A percentile compares a stretch with the other conserved stretches of the same genome.
Conservation (phyloP, 2,888 invertebrate species). For the Dermolepida albohirtum region DNA sequence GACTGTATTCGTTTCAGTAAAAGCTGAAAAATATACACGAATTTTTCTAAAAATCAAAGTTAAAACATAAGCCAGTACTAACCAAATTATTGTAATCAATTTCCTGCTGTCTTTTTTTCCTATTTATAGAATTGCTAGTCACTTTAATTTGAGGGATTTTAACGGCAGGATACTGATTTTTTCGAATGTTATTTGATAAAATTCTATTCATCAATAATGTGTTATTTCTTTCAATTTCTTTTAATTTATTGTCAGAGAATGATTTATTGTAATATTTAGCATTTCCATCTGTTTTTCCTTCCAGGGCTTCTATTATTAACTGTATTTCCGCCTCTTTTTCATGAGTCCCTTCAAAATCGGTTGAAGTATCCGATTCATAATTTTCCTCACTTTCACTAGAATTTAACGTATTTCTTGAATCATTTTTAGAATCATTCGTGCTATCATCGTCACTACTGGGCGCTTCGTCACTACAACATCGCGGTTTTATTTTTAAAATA, state of each 20-base stretch:
- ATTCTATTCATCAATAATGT: slow-evolving; percentile 53
- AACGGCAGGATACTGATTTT: slow-evolving; percentile 44
- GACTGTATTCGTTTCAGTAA: slow-evolving; percentile 52
- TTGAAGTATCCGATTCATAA: slow-evolving; percentile 13
- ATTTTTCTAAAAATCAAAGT: not conserved
- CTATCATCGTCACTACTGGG: slow-evolving; percentile 14
- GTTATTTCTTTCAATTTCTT: slow-evolving; percentile 53
- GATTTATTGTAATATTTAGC: slow-evolving; percentile 47
- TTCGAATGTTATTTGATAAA: slow-evolving; percentile 49
- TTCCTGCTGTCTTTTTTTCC: slow-evolving; percentile 52
- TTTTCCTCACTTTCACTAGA: slow-evolving; percentile 30
- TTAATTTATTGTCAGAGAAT: slow-evolving; percentile 49
- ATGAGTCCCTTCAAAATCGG: slow-evolving; percentile 6
- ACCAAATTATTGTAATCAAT: slow-evolving; percentile 56
- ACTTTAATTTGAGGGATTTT: slow-evolving; percentile 42
- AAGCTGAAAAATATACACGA: slow-evolving; percentile 23
- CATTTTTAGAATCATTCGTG: not conserved
- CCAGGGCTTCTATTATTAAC: slow-evolving; percentile 19
- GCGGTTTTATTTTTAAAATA: slow-evolving; percentile 11
- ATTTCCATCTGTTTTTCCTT: slow-evolving; percentile 7
- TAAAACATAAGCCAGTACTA: slow-evolving; percentile 29
- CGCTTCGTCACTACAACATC: slow-evolving; percentile 1
- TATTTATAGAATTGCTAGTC: slow-evolving; percentile 52
- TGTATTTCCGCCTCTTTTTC: slow-evolving; percentile 30
- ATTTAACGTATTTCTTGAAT: slow-evolving; percentile 14